phyloP scores from a whole-genome alignment of 2,797 vertebrate species.

The Fundulus diaphanus region DNA sequence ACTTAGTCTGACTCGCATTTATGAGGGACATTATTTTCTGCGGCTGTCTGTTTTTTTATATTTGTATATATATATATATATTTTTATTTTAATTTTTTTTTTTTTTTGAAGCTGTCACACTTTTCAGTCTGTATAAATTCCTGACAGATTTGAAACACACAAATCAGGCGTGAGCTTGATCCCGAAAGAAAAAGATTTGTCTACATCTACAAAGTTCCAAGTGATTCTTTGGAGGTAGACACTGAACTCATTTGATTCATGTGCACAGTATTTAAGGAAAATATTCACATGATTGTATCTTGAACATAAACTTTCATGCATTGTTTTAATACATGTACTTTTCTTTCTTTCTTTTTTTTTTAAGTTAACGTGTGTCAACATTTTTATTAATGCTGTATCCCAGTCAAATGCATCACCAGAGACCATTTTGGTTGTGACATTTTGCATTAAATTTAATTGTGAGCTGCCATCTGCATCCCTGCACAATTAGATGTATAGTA shows the following conservation, averaged over 20 bases:
- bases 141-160: constrained; percentile 34
- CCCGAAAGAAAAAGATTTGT: constrained; percentile 11
- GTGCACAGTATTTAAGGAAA: neutral
- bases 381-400: neutral
- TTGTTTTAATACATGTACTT: neutral
- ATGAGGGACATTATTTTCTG: constrained; percentile 22
- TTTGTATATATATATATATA: constrained; percentile 19
- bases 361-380: neutral
- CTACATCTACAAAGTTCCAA: constrained; percentile 13
- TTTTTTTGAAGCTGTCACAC: constrained; percentile 24
- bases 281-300: neutral
- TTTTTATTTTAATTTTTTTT: no score
- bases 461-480: constrained; percentile 46
- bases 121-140: constrained; percentile 35
- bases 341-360: neutral
- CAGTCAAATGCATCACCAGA: constrained; percentile 3
- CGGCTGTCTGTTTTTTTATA: neutral
- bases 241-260: constrained; percentile 12
- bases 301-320: neutral
- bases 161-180: constrained; percentile 26
- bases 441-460: constrained; percentile 15
- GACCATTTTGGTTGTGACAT: constrained; percentile 15
- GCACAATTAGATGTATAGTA: constrained; percentile 18
- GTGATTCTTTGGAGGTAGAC: neutral
- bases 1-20: constrained; percentile 49